phyloP scores from a whole-genome alignment of 2,113 vertebrate species.

The Vombatus ursinus region DNA sequence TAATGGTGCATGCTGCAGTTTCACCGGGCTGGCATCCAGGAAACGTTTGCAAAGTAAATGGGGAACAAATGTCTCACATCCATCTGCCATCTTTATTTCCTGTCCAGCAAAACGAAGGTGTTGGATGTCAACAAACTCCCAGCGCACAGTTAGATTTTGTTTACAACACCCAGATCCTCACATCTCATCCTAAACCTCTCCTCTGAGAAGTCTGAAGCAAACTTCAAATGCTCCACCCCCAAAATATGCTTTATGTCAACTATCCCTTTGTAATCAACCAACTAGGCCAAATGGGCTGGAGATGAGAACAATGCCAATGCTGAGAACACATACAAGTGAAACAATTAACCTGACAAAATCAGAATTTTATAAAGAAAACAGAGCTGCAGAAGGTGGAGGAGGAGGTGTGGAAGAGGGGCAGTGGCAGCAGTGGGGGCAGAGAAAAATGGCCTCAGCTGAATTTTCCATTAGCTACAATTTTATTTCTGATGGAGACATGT shows the following conservation, averaged over 20 bases:
- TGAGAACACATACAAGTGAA: constrained; percentile 34
- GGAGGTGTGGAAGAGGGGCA: constrained; percentile 14
- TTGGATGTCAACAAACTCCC: background rate
- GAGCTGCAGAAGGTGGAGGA: constrained; percentile 13
- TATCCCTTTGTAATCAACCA: background rate
- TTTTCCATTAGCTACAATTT: constrained; percentile 82
- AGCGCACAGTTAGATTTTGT: background rate
- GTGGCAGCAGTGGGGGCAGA: background rate
- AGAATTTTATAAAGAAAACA: constrained; percentile 63
- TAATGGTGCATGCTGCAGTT: constrained; percentile 5
- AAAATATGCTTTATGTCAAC: background rate
- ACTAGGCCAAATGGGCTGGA: background rate
- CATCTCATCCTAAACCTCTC: background rate
- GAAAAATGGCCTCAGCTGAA: constrained; percentile 76
- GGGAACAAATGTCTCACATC: constrained; percentile 35
- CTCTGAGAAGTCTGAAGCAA: background rate
- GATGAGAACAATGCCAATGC: background rate
- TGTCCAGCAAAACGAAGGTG: background rate
- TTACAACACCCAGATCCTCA: background rate
- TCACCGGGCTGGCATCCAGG: background rate
- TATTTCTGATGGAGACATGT: constrained; percentile 83
- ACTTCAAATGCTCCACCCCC: background rate
- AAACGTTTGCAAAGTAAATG: constrained; percentile 33
- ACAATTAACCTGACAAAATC: constrained; percentile 55
- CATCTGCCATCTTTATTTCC: constrained; percentile 31